Percentiles rank a stretch among this genome's conserved stretches.
phyloP scores from a whole-genome alignment of 53 echinoderm and acorn worm species.

The Temnopleurus reevesii region DNA sequence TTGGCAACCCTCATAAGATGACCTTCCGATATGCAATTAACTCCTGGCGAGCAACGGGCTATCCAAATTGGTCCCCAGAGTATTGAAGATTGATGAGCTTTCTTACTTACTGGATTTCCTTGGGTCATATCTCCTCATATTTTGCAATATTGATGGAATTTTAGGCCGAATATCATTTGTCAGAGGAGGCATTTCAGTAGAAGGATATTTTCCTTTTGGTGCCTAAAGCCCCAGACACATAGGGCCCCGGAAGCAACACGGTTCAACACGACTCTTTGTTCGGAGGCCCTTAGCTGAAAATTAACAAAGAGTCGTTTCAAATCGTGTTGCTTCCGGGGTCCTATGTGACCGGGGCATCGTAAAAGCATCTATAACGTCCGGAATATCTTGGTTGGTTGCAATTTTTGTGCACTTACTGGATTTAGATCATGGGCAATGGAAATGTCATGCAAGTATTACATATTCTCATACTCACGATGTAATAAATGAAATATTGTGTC shows the following conservation, averaged over 20 bases:
- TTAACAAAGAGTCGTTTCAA: too few relatives aligned
- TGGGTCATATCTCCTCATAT: not conserved
- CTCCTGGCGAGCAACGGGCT: not conserved
- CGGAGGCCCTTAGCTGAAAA: too few relatives aligned
- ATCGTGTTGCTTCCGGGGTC: too few relatives aligned
- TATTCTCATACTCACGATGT: not conserved
- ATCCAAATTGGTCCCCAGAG: slow-evolving; percentile 17
- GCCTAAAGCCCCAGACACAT: not conserved
- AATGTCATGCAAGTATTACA: not conserved
- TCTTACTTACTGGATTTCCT: not conserved
- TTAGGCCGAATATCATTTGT: not conserved
- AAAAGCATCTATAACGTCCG: not conserved
- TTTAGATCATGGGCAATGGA: not conserved
- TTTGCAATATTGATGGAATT: not conserved
- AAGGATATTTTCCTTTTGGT: not conserved
- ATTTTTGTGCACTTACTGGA: not conserved
- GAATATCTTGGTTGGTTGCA: not conserved
- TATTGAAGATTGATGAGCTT: slow-evolving; percentile 19
- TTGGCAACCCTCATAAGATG: not conserved
- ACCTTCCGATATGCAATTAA: slow-evolving; percentile 17
- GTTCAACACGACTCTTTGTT: too few relatives aligned
- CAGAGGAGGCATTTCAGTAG: not conserved
- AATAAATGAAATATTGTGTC: not conserved
- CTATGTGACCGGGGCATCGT: too few relatives aligned
- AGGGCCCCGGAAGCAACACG: not conserved